Percentiles rank a stretch among this genome's conserved stretches.
Conservation (phyloP, 1,140 invertebrate species). For the Pararge aegeria region DNA sequence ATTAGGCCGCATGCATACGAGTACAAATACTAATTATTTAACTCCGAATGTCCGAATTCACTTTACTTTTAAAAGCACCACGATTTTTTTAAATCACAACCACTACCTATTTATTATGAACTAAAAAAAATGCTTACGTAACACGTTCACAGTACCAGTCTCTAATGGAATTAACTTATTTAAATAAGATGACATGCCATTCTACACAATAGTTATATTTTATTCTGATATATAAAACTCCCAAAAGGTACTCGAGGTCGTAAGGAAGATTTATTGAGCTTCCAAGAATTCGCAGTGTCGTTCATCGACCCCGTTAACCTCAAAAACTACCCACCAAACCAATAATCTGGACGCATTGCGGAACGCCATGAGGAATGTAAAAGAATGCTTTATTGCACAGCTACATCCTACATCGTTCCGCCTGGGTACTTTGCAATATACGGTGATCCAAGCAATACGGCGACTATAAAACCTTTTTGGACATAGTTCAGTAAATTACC, state of each 20-base stretch:
- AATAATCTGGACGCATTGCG: slow-evolving; percentile 48
- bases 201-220: neutral
- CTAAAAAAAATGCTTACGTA: no score
- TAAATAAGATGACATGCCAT: neutral
- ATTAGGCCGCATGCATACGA: no score
- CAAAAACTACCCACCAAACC: slow-evolving; percentile 36
- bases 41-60: no score
- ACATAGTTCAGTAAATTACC: neutral
- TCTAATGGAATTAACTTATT: neutral
- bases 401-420: slow-evolving; percentile 16
- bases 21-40: no score
- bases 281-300: slow-evolving; percentile 26
- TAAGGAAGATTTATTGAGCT: slow-evolving; percentile 8
- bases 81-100: no score
- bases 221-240: neutral
- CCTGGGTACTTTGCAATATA: neutral
- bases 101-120: no score
- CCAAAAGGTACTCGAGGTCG: neutral
- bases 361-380: slow-evolving; percentile 42
- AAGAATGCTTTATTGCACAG: slow-evolving; percentile 37
- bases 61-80: no score
- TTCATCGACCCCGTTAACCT: slow-evolving; percentile 40
- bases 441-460: neutral
- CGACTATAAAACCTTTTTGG: neutral
- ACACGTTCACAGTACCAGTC: no score